Evolutionary conservation across 2,888 invertebrate genomes (phyloP).

Genomic region (Nymphalis polychloros): DNA sequence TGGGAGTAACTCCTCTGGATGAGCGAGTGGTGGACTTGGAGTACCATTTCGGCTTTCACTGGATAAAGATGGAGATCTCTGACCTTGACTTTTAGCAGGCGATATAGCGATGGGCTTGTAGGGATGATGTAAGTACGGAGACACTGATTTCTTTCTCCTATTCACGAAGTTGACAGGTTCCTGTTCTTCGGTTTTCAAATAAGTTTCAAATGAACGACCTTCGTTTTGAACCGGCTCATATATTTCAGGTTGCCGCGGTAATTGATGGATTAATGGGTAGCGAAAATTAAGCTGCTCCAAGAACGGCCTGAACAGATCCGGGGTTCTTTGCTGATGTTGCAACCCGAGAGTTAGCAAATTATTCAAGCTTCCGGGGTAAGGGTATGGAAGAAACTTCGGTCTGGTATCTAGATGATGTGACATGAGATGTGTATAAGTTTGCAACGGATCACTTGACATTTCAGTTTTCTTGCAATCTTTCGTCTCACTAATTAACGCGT

Average conservation of each 20-base stretch:
- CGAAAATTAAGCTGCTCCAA: constrained; percentile 72
- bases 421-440: constrained; percentile 66
- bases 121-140: constrained; percentile 71
- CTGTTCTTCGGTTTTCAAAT: constrained; percentile 63
- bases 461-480: constrained; percentile 73
- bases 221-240: constrained; percentile 57
- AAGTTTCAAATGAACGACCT: constrained; percentile 55
- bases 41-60: constrained; percentile 80
- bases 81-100: constrained; percentile 70
- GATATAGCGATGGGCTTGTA: constrained; percentile 65
- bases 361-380: constrained; percentile 84
- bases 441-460: constrained; percentile 65
- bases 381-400: constrained; percentile 82
- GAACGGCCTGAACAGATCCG: constrained; percentile 76
- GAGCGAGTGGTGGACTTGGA: constrained; percentile 78
- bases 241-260: constrained; percentile 66
- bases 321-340: constrained; percentile 80
- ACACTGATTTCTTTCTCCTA: constrained; percentile 69
- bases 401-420: constrained; percentile 62
- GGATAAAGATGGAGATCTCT: constrained; percentile 66
- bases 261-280: constrained; percentile 68
- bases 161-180: constrained; percentile 63
- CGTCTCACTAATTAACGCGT: constrained; percentile 87
- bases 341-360: constrained; percentile 84
- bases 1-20: constrained; percentile 72